Evolutionary conservation across 2,797 vertebrate genomes (phyloP), one percentile per base, ranked within the genome.

Genomic region (Acrossocheilus fasciatus): DNA sequence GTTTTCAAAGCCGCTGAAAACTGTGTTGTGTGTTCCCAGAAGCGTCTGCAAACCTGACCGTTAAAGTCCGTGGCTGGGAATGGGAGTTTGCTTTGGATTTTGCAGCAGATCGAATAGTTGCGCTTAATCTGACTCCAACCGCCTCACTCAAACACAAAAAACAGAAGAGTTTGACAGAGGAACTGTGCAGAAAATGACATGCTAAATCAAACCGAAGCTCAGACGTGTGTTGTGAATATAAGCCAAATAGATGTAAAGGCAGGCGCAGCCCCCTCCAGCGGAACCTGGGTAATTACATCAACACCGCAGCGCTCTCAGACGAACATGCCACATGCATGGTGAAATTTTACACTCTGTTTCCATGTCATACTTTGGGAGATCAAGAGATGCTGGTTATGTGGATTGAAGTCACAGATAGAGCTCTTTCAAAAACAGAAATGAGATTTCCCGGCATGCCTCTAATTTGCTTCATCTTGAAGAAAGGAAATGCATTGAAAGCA

Each of bases 81-180:
- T 54, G 52, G 78, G 79, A 82, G 88, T 91, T 91, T 88, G 87
- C 80, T 88, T 88, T 91, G 81, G 85, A 87, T 85, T 89, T 85
- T 59, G 73, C 80, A 17, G 83, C 70, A 66, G 81, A 68, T 79
- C 54, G 66, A 85, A 82, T 88, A 86, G 89, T 90, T 87, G 75
- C 41, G 39, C 87, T 87, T 90, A 88, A 91, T 88, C 89, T 89
- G 86, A 83, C 88, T 83, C 62, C 15, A 73, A 77, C 34, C 66
- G 23, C 68, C 43, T 72, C 18, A 57, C 66, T 81, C 36, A 72
- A 75, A 43, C 83, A 73, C 45, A 39, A 70, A 83, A 57, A 39
- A 36, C 54, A 41, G 43, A 70, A n/a, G 76, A 36, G 36, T 70
- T 17, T 73, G 77, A 78, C 69, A 39, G 54, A 81, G 64, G 80